Base-by-base conservation (phyloP, 2,113 vertebrate species). In the Eolophus roseicapilla region DNA sequence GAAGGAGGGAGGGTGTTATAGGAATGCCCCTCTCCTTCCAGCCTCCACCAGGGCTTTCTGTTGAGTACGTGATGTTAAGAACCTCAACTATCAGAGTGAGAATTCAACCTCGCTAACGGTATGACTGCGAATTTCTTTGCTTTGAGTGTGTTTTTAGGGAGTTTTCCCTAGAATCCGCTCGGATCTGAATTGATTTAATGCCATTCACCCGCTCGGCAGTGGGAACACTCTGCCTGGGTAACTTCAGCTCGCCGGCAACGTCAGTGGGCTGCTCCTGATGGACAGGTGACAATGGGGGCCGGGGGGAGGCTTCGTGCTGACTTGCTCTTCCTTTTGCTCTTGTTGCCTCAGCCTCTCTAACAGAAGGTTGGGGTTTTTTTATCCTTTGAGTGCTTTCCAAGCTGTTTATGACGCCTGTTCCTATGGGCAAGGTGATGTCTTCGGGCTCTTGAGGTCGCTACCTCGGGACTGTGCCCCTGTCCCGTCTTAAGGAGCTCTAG, bases 121-220 rank as follows among this genome's bases (percentile, higher is more conserved):
- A 69, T 29, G 88, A 97, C 93, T 78, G 92, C 17, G 7, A 19
- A 93, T 96, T 94, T 76, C 77, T 95, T 87, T 93, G 64, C 17
- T 93, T 94, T 91, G 95, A 80, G 88, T 73, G 95, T 73, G 83
- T 79, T 92, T 95, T 95, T 94, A 89, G 95, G 95, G 95, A 93
- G 91, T 7, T 86, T 90, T 53, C 80, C 92, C 93, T 91, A 94
- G 93, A 95, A 95, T 44, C 74, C n/a, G 15, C 96, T 96, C 46
- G 41, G 81, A 95, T 93, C 93, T 59, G 95, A 93, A 93, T 95
- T 93, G 93, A 94, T 95, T 94, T 91, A 69, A 91, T 92, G 88
- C 86, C 88, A 33, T 94, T 93, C 15, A 35, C 95, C 93, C 62
- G 52, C 88, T 84, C 2, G 19, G 76, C 92, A 74, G 95, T 39